Percentiles rank a stretch among this genome's conserved stretches.
Evolutionary conservation across 2,888 invertebrate genomes (phyloP).

Genomic region (Beris morrisii): DNA sequence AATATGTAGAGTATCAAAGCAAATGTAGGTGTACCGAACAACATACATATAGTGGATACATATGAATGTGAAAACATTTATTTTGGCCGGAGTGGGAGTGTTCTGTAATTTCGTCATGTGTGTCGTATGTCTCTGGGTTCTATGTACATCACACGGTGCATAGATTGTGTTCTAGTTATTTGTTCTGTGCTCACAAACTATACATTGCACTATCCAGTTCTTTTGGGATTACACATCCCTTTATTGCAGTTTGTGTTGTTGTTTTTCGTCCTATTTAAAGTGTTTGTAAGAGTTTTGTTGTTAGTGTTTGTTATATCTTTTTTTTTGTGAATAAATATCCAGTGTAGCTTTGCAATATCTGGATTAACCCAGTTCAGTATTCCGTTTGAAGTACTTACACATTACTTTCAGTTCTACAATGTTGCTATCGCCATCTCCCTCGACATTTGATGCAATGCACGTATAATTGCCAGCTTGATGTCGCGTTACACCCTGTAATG

Average conservation of each 20-base stretch:
- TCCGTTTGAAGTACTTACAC: slow-evolving; percentile 68
- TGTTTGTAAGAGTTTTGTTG: too few relatives aligned
- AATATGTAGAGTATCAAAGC: too few relatives aligned
- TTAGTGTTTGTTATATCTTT: too few relatives aligned
- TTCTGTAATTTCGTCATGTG: background rate
- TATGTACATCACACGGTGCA: too few relatives aligned
- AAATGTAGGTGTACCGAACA: too few relatives aligned
- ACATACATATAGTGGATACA: too few relatives aligned
- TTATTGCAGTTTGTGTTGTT: slow-evolving; percentile 17
- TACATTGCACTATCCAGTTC: slow-evolving; percentile 9
- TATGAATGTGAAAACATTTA: background rate
- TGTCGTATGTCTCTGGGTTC: too few relatives aligned
- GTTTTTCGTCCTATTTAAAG: background rate
- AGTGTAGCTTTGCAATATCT: background rate
- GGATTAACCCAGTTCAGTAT: too few relatives aligned
- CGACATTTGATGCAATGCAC: slow-evolving; percentile 87
- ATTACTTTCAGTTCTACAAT: slow-evolving; percentile 81
- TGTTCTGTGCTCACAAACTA: background rate
- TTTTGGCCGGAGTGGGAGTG: background rate
- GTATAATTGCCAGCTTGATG: slow-evolving; percentile 85
- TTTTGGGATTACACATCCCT: slow-evolving; percentile 21
- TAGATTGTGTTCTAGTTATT: slow-evolving; percentile 2
- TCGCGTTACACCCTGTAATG: slow-evolving; percentile 76
- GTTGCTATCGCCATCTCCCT: slow-evolving; percentile 85
- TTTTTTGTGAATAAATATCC: background rate